Percentiles rank a stretch among this genome's conserved stretches.
Evolutionary conservation across 2,113 vertebrate species (phyloP).

Genomic region (Acrocephalus kingi): DNA sequence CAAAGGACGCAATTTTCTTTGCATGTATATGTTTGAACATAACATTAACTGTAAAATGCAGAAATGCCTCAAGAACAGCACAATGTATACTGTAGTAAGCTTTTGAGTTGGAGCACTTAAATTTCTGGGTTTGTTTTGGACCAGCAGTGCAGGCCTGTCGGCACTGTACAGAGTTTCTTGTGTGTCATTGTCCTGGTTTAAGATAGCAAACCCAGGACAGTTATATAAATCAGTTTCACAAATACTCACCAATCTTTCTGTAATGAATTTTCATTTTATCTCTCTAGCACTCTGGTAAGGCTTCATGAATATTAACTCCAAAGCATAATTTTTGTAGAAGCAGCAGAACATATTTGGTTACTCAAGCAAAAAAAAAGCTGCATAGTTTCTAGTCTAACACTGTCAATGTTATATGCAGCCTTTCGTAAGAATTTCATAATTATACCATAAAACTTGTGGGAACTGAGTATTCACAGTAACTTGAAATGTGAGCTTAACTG

Average conservation of each 20-base stretch:
- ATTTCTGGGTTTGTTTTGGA: neutral
- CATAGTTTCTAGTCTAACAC: neutral
- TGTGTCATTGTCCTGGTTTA: neutral
- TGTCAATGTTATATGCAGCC: neutral
- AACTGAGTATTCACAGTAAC: neutral
- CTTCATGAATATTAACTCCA: neutral
- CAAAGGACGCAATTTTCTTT: neutral
- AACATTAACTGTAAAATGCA: neutral
- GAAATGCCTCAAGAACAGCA: neutral
- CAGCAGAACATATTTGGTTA: neutral
- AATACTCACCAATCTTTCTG: neutral
- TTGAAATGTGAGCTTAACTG: conserved; percentile 4
- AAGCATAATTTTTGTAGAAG: neutral
- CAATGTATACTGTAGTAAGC: accelerated
- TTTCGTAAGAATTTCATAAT: conserved; percentile 1
- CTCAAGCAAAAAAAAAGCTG: neutral
- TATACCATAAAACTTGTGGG: conserved; percentile 1
- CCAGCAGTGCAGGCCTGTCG: neutral
- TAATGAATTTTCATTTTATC: neutral
- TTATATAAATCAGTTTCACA: neutral
- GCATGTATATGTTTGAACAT: neutral
- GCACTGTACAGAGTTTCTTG: neutral
- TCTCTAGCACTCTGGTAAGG: neutral
- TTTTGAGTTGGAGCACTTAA: neutral
- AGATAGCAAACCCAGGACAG: neutral